Percentiles rank a stretch among this genome's conserved stretches.
These are phyloP conservation scores for Nyctalus aviator DNA, from an alignment of 2,797 vertebrate genomes.

Conservation along the genomic window DNA sequence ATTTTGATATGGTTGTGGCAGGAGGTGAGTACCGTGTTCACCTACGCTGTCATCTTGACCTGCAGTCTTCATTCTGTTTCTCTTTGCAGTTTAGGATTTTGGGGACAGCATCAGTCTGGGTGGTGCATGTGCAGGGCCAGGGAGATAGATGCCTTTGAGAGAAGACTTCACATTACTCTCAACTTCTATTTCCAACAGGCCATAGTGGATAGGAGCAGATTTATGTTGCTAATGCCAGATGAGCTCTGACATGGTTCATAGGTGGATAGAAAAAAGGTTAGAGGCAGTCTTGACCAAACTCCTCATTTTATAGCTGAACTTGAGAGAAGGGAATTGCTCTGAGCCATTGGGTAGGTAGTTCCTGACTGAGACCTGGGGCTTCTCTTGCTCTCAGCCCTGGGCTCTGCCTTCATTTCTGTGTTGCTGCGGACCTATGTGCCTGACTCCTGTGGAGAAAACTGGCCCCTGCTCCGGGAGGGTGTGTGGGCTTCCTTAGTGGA, in stretches of 20 bases:
- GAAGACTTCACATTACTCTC: background rate
- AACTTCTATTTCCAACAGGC: background rate
- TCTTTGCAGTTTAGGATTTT: background rate
- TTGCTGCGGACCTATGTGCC: background rate
- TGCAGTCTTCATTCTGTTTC: background rate
- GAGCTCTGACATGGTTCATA: background rate
- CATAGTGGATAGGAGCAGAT: background rate
- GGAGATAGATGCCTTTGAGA: background rate
- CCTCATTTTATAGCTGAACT: background rate
- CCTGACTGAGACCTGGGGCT: background rate
- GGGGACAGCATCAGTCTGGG: background rate
- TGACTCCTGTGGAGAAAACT: background rate
- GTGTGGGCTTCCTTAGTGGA: background rate
- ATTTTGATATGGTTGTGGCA: background rate
- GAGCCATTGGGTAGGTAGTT: background rate
- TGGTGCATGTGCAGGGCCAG: background rate
- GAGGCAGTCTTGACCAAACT: background rate
- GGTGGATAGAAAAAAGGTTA: background rate
- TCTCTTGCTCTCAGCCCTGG: background rate
- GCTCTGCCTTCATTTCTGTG: background rate
- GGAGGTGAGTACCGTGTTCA: background rate
- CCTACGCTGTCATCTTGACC: background rate
- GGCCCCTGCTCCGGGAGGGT: background rate
- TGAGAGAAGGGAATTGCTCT: conserved; percentile 6
- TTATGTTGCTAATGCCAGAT: background rate